Evolutionary conservation across 2,888 invertebrate species (phyloP), one percentile per base, ranked within the genome.

Genomic region (Gasteruption jaculator): DNA sequence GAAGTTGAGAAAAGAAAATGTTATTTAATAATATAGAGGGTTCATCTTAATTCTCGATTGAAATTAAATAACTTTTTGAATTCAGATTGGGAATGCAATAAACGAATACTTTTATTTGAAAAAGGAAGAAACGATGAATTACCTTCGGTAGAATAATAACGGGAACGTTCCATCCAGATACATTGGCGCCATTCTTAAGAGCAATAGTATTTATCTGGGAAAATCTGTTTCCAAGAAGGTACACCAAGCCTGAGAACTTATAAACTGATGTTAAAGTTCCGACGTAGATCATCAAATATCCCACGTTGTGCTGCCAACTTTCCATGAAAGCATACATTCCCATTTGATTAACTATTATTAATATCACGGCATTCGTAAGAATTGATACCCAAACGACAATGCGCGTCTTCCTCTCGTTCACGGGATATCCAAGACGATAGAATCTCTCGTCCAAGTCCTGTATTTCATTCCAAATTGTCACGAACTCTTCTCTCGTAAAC

Each of bases 191-290:
- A n/a, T n/a, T n/a, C n/a, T 50, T 52, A 5, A 35, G 47, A 1
- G 61, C 52, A 2, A 65, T 53, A 11, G 43, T 26, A 27, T 65
- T 68, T 7, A 70, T 49, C 25, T 60, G 60, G 7, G 42, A 38
- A 43, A 70, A 69, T 1, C 68, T 52, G 35, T 63, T 62, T 0
- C 61, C 65, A 6, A 70, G 43, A 16, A 68, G 35, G 20, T 53
- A 39, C 1, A 45, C 43, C n/a, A 66, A 26, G 1, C 63, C 63
- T 12, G 55, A 46, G 26, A 64, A 63, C 27, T 68, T 67, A 39
- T 52, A 52, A 0, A 65, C 43, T 5, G 60, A 50, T 0, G 58
- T 14, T 3, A 53, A 56, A 4, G 53, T 48, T 3, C 56, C 60
- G 3, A 68, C 12, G 45, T 69, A 68, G 2, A 54, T 33, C 4